Conservation (phyloP, 1,140 invertebrate species). For the Papilio glaucus region DNA sequence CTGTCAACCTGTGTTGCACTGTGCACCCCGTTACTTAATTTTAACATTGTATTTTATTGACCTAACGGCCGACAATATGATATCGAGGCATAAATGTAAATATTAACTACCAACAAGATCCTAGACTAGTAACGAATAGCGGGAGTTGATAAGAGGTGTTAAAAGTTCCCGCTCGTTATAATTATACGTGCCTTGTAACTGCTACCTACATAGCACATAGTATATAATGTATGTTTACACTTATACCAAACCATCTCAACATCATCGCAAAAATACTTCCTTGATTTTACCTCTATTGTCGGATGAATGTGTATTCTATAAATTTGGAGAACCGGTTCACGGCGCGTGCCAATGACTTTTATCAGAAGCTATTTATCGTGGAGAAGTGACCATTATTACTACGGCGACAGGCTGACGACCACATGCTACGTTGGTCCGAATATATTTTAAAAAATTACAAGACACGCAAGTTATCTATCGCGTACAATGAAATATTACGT, state of each 20-base stretch:
- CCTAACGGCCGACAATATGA: constrained; percentile 17
- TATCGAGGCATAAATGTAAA: constrained; percentile 3
- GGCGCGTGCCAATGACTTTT: constrained; percentile 18
- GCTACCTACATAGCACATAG: neutral
- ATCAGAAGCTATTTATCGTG: neutral
- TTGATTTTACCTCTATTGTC: constrained; percentile 9
- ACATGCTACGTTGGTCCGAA: constrained; percentile 10
- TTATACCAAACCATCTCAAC: no score
- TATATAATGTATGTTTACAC: no score
- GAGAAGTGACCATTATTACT: neutral
- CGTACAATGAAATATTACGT: no score
- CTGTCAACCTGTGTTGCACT: neutral
- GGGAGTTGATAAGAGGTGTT: constrained; percentile 23
- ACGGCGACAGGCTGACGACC: neutral
- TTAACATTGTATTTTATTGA: constrained; percentile 29
- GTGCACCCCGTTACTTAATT: constrained; percentile 2
- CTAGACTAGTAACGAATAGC: constrained; percentile 4
- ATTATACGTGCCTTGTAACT: neutral
- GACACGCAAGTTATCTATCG: no score
- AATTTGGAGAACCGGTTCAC: constrained; percentile 23
- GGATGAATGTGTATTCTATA: neutral
- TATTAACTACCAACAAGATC: constrained; percentile 33
- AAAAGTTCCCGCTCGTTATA: neutral
- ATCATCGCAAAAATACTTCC: neutral
- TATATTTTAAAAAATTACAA: neutral